These are phyloP conservation scores for Arctopsyche grandis DNA, from an alignment of 1,140 invertebrate genomes.

Conservation along the genomic window DNA sequence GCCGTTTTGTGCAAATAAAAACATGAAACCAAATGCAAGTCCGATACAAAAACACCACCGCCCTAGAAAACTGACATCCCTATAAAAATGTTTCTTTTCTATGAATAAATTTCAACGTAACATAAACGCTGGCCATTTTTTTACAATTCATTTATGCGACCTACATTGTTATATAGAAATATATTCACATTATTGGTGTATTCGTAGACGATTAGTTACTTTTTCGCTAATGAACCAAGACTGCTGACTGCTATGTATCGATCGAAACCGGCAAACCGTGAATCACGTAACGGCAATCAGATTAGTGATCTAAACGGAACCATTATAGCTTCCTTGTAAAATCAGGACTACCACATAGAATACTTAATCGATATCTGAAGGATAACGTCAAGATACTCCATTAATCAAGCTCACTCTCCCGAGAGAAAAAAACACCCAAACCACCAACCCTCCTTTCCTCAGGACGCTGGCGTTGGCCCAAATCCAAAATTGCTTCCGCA, in stretches of 20 bases:
- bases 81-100: too few species aligned
- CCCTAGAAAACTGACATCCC: too few species aligned
- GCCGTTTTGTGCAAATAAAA: not conserved
- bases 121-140: too few species aligned
- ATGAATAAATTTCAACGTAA: too few species aligned
- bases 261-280: constrained; percentile 26
- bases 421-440: too few species aligned
- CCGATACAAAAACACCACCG: not conserved
- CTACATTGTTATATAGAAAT: too few species aligned
- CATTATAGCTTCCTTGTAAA: constrained; percentile 21
- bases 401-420: constrained; percentile 5
- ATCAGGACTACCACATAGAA: constrained; percentile 13
- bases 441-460: not conserved
- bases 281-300: constrained; percentile 37
- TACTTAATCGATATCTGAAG: constrained; percentile 17
- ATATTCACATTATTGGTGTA: too few species aligned
- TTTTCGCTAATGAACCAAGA: constrained; percentile 38
- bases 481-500: not conserved
- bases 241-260: constrained; percentile 12
- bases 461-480: not conserved
- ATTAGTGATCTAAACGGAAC: constrained; percentile 30
- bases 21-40: constrained; percentile 1
- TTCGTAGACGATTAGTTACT: constrained; percentile 30
- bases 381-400: constrained; percentile 14
- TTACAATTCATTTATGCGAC: too few species aligned